Evolutionary conservation across 1,140 invertebrate species (phyloP).

Genomic region (Penaeus chinensis): DNA sequence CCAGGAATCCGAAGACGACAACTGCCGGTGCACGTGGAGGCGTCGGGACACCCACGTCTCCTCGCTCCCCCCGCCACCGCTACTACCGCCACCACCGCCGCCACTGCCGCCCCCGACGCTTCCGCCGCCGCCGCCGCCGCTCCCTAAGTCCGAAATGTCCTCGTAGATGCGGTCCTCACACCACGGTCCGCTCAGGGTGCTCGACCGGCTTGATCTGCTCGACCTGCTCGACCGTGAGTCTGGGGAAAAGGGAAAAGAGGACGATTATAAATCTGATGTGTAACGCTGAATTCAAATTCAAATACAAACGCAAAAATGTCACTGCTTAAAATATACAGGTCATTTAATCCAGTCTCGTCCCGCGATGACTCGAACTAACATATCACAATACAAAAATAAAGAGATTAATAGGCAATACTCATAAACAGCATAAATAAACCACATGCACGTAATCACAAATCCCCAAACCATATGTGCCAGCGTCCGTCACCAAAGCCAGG

Average conservation of each 20-base stretch:
- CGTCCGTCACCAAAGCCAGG: not conserved
- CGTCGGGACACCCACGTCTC: conserved; percentile 58
- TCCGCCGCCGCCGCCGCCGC: conserved; percentile 25
- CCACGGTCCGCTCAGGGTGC: conserved; percentile 54
- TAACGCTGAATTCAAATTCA: too few species aligned
- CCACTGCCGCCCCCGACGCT: conserved; percentile 19
- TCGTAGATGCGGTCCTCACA: conserved; percentile 56
- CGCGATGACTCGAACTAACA: too few species aligned
- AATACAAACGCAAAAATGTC: too few species aligned
- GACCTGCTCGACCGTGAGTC: conserved; percentile 58
- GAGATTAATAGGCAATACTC: not conserved
- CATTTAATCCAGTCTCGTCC: too few species aligned
- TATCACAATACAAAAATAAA: not conserved
- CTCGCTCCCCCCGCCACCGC: conserved; percentile 38
- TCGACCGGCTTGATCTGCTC: conserved; percentile 54
- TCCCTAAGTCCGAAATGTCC: conserved; percentile 52
- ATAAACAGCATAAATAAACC: not conserved
- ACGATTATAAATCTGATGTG: not conserved
- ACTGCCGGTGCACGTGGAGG: conserved; percentile 61
- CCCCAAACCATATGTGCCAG: too few species aligned
- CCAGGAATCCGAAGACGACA: conserved; percentile 64
- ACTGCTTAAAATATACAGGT: too few species aligned
- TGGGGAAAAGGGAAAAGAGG: not conserved
- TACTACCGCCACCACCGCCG: conserved; percentile 26
- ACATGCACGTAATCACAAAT: not conserved